These are phyloP conservation scores for Heloderma charlesbogerti DNA, from an alignment of 2,113 vertebrate genomes.

Conservation along the genomic window DNA sequence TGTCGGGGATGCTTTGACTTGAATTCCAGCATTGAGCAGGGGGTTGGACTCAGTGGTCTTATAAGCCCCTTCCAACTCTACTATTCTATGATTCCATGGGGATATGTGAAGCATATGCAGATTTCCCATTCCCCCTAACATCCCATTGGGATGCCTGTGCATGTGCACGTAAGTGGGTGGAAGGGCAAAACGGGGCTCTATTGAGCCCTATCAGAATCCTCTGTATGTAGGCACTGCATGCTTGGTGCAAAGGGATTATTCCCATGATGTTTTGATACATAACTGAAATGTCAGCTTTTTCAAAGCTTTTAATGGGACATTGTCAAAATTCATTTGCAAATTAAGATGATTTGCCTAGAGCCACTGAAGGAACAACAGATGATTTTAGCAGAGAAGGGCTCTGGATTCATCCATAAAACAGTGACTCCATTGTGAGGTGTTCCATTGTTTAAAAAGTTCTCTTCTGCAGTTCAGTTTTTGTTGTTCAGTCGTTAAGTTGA, in stretches of 20 bases:
- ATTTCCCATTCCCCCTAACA: neutral
- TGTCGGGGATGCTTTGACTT: no score
- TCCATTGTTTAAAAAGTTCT: neutral
- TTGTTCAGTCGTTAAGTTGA: no score
- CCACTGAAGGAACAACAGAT: neutral
- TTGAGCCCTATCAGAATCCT: neutral
- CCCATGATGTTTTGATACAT: neutral
- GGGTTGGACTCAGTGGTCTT: no score
- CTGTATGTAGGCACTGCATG: neutral
- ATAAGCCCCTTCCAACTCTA: no score
- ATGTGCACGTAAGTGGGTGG: no score
- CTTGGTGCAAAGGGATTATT: neutral
- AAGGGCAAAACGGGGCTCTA: neutral
- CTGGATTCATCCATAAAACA: neutral
- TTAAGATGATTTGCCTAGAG: neutral
- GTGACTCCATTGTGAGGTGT: neutral
- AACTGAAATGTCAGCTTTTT: neutral
- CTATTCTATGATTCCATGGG: no score
- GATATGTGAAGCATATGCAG: neutral
- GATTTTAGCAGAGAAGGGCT: neutral
- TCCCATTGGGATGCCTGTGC: neutral
- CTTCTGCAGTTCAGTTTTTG: neutral
- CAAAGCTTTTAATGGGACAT: neutral
- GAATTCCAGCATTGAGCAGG: no score
- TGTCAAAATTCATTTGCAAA: neutral